These are phyloP conservation scores for Drosophila saltans DNA, from an alignment of 1,140 invertebrate species.

Conservation along the genomic window DNA sequence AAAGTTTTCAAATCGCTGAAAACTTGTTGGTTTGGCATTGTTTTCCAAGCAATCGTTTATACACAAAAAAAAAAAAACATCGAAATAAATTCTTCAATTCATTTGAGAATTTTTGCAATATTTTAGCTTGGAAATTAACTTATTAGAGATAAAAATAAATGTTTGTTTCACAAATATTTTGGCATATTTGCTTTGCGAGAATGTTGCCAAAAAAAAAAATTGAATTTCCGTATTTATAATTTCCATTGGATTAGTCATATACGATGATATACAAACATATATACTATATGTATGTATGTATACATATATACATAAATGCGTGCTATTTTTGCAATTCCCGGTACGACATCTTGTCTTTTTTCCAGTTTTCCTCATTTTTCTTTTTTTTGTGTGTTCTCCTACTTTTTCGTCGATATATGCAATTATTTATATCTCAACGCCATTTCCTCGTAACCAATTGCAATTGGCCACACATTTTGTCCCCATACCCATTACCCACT, in stretches of 20 bases:
- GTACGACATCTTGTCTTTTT: constrained; percentile 44
- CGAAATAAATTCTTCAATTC: no score
- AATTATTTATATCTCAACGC: constrained; percentile 39
- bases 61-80: no score
- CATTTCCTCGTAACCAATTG: constrained; percentile 20
- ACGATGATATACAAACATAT: no score
- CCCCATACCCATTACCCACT: constrained; percentile 23
- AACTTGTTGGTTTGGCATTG: no score
- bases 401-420: not conserved
- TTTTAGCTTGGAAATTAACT: not conserved
- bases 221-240: constrained; percentile 22
- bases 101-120: not conserved
- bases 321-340: constrained; percentile 47
- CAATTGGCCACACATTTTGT: constrained; percentile 38
- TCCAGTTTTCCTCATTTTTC: not conserved
- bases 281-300: no score
- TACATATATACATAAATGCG: not conserved
- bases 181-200: not conserved
- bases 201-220: constrained; percentile 15
- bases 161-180: constrained; percentile 18
- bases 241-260: constrained; percentile 12
- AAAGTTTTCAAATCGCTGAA: no score
- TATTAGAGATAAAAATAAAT: not conserved
- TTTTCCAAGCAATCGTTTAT: no score
- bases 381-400: no score